Evolutionary conservation across 2,797 vertebrate species (phyloP).

Genomic region (Coregonus ussuriensis): DNA sequence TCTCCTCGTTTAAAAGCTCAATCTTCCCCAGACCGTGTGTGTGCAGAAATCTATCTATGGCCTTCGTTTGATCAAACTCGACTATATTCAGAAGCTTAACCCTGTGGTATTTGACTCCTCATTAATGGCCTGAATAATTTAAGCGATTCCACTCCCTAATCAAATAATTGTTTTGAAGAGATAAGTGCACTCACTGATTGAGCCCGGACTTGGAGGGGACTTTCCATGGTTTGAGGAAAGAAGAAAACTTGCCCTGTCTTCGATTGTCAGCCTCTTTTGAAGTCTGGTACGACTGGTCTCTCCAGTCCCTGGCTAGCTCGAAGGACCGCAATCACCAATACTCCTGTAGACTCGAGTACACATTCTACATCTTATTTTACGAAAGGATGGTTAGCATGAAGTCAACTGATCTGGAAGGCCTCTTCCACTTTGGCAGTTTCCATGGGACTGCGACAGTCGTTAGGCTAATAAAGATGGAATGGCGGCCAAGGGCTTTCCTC

Average conservation of each 20-base stretch:
- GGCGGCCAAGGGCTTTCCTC: slow-evolving; percentile 31
- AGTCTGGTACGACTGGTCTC: not conserved
- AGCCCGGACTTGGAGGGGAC: slow-evolving; percentile 53
- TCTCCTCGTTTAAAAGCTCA: not conserved
- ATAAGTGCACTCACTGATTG: slow-evolving; percentile 64
- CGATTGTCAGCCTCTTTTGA: slow-evolving; percentile 33
- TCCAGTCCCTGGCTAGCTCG: not conserved
- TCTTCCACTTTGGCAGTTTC: not conserved
- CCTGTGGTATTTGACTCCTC: slow-evolving; percentile 59
- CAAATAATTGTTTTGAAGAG: slow-evolving; percentile 78
- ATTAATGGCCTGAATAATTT: slow-evolving; percentile 71
- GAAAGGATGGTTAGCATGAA: not conserved
- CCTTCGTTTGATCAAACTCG: slow-evolving; percentile 57
- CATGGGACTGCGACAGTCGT: not conserved
- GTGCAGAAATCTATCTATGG: slow-evolving; percentile 24
- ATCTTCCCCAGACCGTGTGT: not conserved
- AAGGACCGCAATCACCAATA: not conserved
- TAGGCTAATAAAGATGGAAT: slow-evolving; percentile 49
- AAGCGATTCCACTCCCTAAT: slow-evolving; percentile 70
- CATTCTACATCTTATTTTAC: not conserved
- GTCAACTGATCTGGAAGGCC: slow-evolving; percentile 15
- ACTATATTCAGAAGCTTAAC: slow-evolving; percentile 62
- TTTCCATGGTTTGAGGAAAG: slow-evolving; percentile 46
- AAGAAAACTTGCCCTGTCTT: slow-evolving; percentile 62
- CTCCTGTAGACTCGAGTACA: not conserved